A percentile compares a stretch with the other conserved stretches of the same genome.
Evolutionary conservation across 2,113 vertebrate species (phyloP).

Genomic region (Pomatorhinus ruficollis): DNA sequence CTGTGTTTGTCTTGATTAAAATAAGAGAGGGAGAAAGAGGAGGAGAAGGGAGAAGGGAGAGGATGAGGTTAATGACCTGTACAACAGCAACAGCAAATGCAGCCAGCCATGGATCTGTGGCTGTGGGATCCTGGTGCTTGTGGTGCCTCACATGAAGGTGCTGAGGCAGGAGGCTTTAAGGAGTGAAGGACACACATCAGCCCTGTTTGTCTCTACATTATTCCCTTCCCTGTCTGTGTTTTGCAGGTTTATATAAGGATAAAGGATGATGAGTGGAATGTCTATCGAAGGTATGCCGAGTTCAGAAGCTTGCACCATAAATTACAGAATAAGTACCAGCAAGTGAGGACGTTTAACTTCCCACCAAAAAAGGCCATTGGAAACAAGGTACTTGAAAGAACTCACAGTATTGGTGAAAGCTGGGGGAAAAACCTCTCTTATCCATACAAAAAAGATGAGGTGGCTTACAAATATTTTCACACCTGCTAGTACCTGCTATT

Average conservation of each 20-base stretch:
- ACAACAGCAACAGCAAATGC: background rate
- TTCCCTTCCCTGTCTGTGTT: background rate
- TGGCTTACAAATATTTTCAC: background rate
- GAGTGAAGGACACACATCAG: background rate
- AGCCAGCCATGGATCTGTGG: background rate
- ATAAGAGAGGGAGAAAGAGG: background rate
- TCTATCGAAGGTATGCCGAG: constrained; percentile 93
- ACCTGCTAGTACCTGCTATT: background rate
- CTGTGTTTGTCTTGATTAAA: background rate
- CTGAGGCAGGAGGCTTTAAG: background rate
- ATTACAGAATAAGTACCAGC: constrained; percentile 85
- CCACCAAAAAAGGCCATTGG: constrained; percentile 98
- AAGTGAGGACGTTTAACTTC: constrained; percentile 89
- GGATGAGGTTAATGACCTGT: background rate
- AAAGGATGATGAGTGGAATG: constrained; percentile 97
- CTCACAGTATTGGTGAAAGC: background rate
- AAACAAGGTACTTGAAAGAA: constrained; percentile 87
- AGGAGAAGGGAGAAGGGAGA: background rate
- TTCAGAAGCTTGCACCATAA: constrained; percentile 91
- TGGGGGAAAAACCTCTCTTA: background rate
- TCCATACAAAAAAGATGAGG: background rate
- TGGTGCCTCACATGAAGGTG: background rate
- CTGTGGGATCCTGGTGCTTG: background rate
- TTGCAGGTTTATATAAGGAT: constrained; percentile 94
- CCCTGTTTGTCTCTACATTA: background rate